Base-by-base conservation (phyloP, 2,888 invertebrate genomes). In the Ophion ventricosus region DNA sequence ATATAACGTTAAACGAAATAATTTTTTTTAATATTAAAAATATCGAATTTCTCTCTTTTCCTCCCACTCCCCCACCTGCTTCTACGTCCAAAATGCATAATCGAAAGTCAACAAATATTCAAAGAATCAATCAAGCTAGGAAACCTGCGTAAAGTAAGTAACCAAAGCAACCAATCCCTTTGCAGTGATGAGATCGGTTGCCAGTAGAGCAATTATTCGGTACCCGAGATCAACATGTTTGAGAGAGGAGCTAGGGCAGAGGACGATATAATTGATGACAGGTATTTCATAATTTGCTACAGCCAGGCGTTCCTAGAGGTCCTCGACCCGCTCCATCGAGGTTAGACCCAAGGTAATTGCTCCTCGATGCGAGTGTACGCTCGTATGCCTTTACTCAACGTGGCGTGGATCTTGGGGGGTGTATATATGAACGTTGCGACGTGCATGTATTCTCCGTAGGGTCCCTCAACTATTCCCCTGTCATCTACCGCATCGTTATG, bases 341-440 rank as follows among this genome's bases (percentile, higher is more conserved):
- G 43, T 26, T 66, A 82, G 66, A 63, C 67, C 82, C 63, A 25
- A 69, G 74, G 74, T 82, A 82, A 82, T 82, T 82, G 78, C 82
- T 78, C 78, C 78, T 63, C 59, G 77, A 56, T 29, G 63, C 78
- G 49, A 49, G 69, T 63, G 61, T 73, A 49, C 49, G 73, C 54
- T 76, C 54, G 77, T 73, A 49, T 63, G 56, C 72, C 29, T 67
- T 66, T 17, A 54, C 35, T 17, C 64, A 72, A 67, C 49, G 77
- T 77, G 73, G 17, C 54, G 43, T 54, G 73, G 59, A 67, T 61
- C n/a, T 40, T 73, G 25, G 40, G 40, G 10, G 0, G 26, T 74
- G 40, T 74, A 14, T 73, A 25, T n/a, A 29, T 43, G 29, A 4
- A 35, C 26, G 67, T 49, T 63, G 11, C 35, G 29, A 40, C 43